Evolutionary conservation across 2,113 vertebrate species (phyloP).

Genomic region (Centropus unirufus): DNA sequence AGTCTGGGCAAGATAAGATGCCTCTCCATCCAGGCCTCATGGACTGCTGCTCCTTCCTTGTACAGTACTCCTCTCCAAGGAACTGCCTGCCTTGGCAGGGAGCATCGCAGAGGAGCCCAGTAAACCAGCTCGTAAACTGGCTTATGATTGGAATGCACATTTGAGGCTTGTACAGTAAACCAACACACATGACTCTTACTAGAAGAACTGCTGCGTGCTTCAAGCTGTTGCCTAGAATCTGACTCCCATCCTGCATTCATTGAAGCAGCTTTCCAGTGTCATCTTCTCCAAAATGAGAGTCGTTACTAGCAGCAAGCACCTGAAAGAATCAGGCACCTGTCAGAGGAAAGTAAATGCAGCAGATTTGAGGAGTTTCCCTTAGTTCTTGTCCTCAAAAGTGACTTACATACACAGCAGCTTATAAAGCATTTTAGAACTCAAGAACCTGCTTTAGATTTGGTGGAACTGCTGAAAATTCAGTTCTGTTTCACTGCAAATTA

Average conservation of each 20-base stretch:
- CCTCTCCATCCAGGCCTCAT: accelerated
- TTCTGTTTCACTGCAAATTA: conserved; percentile 6
- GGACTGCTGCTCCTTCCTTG: neutral
- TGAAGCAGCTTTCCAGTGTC: neutral
- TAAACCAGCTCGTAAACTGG: accelerated
- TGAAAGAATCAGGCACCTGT: neutral
- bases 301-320: neutral
- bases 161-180: neutral
- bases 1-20: accelerated
- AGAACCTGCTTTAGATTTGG: neutral
- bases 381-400: neutral
- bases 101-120: neutral
- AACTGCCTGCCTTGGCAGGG: neutral
- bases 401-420: neutral
- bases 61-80: neutral
- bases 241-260: neutral
- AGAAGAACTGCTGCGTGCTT: neutral
- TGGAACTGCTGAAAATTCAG: conserved; percentile 36
- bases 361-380: neutral
- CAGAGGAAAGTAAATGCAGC: neutral
- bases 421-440: neutral
- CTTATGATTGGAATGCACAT: neutral
- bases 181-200: neutral
- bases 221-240: neutral
- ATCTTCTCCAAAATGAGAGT: neutral